Evolutionary conservation across 1,140 invertebrate species (phyloP).

Genomic region (Drosophila ironensis): DNA sequence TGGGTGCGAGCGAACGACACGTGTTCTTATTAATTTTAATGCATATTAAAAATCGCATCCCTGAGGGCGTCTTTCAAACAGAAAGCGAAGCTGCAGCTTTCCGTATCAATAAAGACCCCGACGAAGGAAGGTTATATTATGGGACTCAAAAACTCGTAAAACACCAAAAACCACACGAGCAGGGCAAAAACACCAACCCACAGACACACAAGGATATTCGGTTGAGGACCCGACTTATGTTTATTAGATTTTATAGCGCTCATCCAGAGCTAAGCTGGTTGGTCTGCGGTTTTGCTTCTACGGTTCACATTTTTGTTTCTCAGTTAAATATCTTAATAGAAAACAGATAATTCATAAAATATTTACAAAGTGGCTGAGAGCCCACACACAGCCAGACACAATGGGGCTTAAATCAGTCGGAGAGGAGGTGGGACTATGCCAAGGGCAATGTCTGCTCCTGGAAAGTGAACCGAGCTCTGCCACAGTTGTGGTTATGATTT

Average conservation of each 20-base stretch:
- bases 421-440: conserved; percentile 20
- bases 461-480: conserved; percentile 21
- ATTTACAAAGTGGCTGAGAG: conserved; percentile 61
- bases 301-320: conserved; percentile 34
- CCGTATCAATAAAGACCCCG: conserved; percentile 61
- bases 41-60: conserved; percentile 75
- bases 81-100: conserved; percentile 5
- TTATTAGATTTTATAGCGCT: conserved; percentile 70
- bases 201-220: conserved; percentile 6
- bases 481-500: conserved; percentile 67
- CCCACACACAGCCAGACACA: conserved; percentile 8
- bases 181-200: conserved; percentile 16
- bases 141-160: conserved; percentile 36
- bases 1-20: conserved; percentile 50
- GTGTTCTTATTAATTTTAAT: conserved; percentile 81
- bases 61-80: conserved; percentile 33
- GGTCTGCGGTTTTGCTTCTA: conserved; percentile 30
- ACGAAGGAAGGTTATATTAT: conserved; percentile 20
- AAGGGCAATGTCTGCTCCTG: conserved; percentile 36
- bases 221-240: conserved; percentile 57
- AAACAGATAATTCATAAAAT: conserved; percentile 78
- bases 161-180: conserved; percentile 43
- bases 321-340: conserved; percentile 74
- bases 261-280: conserved; percentile 32
- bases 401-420: conserved; percentile 49